Percentiles rank a stretch among this genome's conserved stretches.
phyloP scores from a whole-genome alignment of 2,113 vertebrate genomes.

The Harpagus bidentatus region DNA sequence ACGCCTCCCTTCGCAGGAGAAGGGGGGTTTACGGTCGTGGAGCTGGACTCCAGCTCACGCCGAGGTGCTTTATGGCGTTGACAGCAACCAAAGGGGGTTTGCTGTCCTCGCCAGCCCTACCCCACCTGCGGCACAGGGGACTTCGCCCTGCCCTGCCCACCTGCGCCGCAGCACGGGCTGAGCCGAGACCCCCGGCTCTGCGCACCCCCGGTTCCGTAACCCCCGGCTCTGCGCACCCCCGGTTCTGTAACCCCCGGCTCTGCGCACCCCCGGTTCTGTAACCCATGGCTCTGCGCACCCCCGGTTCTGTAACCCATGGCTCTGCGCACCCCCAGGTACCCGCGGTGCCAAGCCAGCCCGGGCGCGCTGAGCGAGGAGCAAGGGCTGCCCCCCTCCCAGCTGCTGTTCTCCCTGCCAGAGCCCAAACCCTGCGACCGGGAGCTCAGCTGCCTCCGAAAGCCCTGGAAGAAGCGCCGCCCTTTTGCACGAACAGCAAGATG shows the following conservation, averaged over 20 bases:
- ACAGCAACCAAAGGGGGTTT: fast-evolving
- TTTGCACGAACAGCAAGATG: too few species aligned
- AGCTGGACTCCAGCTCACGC: fast-evolving
- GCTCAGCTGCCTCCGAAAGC: neutral
- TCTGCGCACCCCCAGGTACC: fast-evolving
- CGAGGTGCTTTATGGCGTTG: fast-evolving
- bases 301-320: too few species aligned
- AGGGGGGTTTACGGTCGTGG: fast-evolving
- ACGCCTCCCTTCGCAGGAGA: fast-evolving
- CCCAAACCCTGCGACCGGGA: neutral
- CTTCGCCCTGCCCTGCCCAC: neutral
- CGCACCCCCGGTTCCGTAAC: too few species aligned
- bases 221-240: too few species aligned
- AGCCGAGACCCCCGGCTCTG: neutral
- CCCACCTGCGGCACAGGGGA: fast-evolving
- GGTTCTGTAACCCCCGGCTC: too few species aligned
- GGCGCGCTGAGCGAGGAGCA: too few species aligned
- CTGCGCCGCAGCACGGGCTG: fast-evolving
- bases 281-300: too few species aligned
- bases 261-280: too few species aligned
- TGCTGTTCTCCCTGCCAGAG: fast-evolving
- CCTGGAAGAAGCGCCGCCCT: neutral
- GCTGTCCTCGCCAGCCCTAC: neutral
- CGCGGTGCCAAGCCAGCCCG: neutral
- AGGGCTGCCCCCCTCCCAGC: fast-evolving